Evolutionary conservation across 2,797 vertebrate species (phyloP), one percentile per base, ranked within the genome.

Genomic region (Distichodus sexfasciatus): DNA sequence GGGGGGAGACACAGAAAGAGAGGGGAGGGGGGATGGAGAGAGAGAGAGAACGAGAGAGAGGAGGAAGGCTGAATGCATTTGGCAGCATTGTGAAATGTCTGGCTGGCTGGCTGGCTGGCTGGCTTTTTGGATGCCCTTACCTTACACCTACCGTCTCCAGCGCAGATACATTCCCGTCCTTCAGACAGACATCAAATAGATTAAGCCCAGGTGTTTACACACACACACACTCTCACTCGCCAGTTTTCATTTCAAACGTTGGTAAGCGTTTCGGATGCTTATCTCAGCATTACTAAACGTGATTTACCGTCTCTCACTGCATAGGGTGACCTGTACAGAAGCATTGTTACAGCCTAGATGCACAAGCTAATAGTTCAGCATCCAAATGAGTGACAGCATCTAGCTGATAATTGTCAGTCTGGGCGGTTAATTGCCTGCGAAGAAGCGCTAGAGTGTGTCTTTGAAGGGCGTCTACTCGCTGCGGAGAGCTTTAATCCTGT

Each of bases 91-190:
- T 14, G 8, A 59, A 43, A 41, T 59, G 57, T 28, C 57, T 59
- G 78, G 82, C 82, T 82, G 80, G 72, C 79, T 85, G 81, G 76
- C 76, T 82, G 73, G 82, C 82, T 82, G 80, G 72, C 79, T 85
- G 81, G 76, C 76, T 82, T 72, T 87, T 80, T 79, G 75, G 83
- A 81, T 83, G 79, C 81, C 79, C 75, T 85, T 82, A 82, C 81
- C 72, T 84, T 81, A 82, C 36, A 79, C 78, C 81, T 81, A 83
- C 76, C 54, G 68, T 71, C 81, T 80, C 69, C 82, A 82, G 19
- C 53, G n/a, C 5, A 17, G 12, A 38, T 24, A 38, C 38, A 19
- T 21, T 33, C 17, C 33, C 9, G 33, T 23, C 53, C 33, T 38
- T 58, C 21, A 58, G 35, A 40, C 35, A 33, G 23, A 31, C 29